These are phyloP conservation scores for Hemibagrus wyckioides DNA, from an alignment of 2,113 vertebrate genomes.

Conservation along the genomic window DNA sequence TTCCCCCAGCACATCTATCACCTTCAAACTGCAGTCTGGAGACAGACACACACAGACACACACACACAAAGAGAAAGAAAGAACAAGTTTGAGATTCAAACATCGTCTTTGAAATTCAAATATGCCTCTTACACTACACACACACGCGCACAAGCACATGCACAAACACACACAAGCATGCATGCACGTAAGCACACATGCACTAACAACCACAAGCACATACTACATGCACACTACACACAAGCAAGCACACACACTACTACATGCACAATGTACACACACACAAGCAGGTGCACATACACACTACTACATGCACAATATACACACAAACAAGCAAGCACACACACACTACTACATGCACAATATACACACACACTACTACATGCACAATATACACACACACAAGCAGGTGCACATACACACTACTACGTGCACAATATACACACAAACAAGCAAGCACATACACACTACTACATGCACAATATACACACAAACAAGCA, in stretches of 20 bases:
- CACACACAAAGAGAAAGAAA: conserved; percentile 19
- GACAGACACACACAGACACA: conserved; percentile 48
- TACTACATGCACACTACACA: background rate
- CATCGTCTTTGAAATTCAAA: conserved; percentile 17
- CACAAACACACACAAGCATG: background rate
- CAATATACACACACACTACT: no score
- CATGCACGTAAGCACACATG: conserved; percentile 15
- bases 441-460: no score
- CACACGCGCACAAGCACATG: background rate
- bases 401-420: no score
- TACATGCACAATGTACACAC: background rate
- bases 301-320: no score
- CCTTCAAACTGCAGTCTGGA: conserved; percentile 85
- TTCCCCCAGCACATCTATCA: conserved; percentile 86
- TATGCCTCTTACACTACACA: background rate
- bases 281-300: background rate
- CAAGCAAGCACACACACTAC: background rate
- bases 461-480: no score
- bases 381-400: no score
- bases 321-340: no score
- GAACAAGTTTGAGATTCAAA: background rate
- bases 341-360: no score
- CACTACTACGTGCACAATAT: no score
- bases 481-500: no score
- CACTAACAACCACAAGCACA: conserved; percentile 23